These are phyloP conservation scores for Festucalex cinctus DNA, from an alignment of 2,113 vertebrate genomes.

Conservation along the genomic window DNA sequence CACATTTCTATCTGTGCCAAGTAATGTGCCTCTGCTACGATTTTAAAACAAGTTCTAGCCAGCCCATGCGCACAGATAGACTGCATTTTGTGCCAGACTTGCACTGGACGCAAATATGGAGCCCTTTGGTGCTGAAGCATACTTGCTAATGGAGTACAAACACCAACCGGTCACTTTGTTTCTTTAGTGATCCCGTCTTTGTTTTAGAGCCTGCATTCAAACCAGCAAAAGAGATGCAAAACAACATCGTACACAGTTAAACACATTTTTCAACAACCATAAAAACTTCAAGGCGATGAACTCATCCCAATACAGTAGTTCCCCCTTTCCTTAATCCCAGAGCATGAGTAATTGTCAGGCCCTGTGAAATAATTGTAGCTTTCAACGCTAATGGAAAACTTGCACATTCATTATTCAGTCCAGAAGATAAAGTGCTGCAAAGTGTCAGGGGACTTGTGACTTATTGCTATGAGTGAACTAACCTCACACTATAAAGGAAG, in stretches of 20 bases:
- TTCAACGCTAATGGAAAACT: constrained; percentile 71
- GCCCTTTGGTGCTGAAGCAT: not conserved
- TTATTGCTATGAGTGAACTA: constrained; percentile 60
- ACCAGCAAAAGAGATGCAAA: constrained; percentile 1
- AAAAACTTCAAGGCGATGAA: constrained; percentile 19
- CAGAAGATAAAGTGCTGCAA: constrained; percentile 61
- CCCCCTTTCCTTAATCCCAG: constrained; percentile 38
- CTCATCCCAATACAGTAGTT: constrained; percentile 31
- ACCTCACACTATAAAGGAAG: constrained; percentile 47
- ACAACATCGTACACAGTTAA: not conserved
- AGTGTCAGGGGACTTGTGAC: constrained; percentile 59
- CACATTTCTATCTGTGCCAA: too few relatives aligned
- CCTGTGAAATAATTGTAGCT: constrained; percentile 67
- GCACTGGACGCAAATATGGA: too few relatives aligned
- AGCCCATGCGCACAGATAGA: too few relatives aligned
- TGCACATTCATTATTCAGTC: constrained; percentile 73
- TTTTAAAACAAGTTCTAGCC: too few relatives aligned
- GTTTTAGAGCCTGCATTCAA: not conserved
- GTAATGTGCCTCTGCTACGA: too few relatives aligned
- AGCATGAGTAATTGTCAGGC: constrained; percentile 60
- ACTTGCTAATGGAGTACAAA: not conserved
- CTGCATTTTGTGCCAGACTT: too few relatives aligned
- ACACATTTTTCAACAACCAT: not conserved
- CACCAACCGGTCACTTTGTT: not conserved
- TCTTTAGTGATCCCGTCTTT: not conserved